Base-by-base conservation (phyloP, 2,113 vertebrate genomes). In the Diphyllodes magnificus region DNA sequence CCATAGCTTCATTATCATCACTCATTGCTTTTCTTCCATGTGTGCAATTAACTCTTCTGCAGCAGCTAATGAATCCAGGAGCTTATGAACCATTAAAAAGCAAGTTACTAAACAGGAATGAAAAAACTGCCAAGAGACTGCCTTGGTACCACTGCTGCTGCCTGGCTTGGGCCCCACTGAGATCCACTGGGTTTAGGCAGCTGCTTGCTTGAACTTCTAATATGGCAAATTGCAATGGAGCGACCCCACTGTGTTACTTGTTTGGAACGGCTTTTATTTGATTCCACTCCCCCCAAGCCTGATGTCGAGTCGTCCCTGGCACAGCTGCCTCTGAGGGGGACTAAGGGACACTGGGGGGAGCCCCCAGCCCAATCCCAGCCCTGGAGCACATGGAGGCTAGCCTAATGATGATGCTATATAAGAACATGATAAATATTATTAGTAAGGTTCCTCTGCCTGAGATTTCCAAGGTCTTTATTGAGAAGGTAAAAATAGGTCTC, bases 11-110 rank as follows among this genome's bases (percentile, higher is more conserved):
- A 89, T 94, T 95, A 96, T 37, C 83, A 89, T 86, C 84, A 86
- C 61, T 92, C 93, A 84, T 2, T 65, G 81, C 89, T 91, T 82
- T 94, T 70, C 59, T 63, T 94, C 40, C 70, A 81, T 0, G 2
- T 76, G 68, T 64, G 66, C 93, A 94, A 94, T 95, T 87, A 93
- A 70, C 86, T 92, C 33, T 96, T 83, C 70, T 73, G 63, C 75
- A 80, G 83, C 49, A 78, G 65, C 64, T 92, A 94, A 95, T 95
- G 86, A 95, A 94, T 79, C 69, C 80, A 84, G 86, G 13, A 88
- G 61, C 53, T 86, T 79, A 88, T 69, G 86, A 93, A 78, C 71
- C 83, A 86, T 81, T 94, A 79, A 83, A 92, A 88, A 71, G 53
- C 60, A 83, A 71, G 68, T 65, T 81, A 84, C 80, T 79, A 56